Evolutionary conservation across 92 coral and sea anemone genomes (phyloP).

Genomic region (Phymanthus crucifer): DNA sequence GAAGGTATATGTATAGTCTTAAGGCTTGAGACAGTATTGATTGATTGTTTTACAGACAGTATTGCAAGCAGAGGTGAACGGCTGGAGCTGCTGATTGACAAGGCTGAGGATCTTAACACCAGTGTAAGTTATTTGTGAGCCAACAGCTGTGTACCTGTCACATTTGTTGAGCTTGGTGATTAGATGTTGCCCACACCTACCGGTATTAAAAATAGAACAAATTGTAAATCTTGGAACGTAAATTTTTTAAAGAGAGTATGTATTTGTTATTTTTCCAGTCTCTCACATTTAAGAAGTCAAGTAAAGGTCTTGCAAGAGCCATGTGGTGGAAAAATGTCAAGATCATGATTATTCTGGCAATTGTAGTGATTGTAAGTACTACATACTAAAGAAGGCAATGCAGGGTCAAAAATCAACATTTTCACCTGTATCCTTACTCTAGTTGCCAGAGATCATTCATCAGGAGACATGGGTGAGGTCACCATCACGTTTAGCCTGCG

Average conservation of each 20-base stretch:
- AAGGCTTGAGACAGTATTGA: background rate
- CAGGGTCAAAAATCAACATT: no score
- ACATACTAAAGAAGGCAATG: background rate
- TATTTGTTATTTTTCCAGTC: conserved; percentile 57
- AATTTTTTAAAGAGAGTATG: no score
- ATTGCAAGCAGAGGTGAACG: conserved; percentile 96
- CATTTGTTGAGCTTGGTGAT: background rate
- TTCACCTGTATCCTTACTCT: no score
- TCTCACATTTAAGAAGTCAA: conserved; percentile 95
- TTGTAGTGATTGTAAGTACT: conserved; percentile 88
- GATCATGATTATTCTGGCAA: conserved; percentile 77
- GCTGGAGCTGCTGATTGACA: conserved; percentile 84
- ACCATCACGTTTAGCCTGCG: no score
- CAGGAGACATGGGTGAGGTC: no score
- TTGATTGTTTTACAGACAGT: conserved; percentile 56
- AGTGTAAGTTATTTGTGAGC: conserved; percentile 61
- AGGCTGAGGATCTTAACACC: conserved; percentile 92
- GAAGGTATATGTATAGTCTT: background rate
- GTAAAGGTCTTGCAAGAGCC: conserved; percentile 95
- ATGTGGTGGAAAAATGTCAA: conserved; percentile 99
- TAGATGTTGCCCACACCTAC: background rate
- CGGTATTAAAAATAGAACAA: background rate
- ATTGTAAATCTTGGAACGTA: no score
- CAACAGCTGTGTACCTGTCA: background rate
- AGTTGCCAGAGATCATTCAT: no score